Evolutionary conservation across 2,888 invertebrate genomes (phyloP).

Genomic region (Drosophila hamatofila): DNA sequence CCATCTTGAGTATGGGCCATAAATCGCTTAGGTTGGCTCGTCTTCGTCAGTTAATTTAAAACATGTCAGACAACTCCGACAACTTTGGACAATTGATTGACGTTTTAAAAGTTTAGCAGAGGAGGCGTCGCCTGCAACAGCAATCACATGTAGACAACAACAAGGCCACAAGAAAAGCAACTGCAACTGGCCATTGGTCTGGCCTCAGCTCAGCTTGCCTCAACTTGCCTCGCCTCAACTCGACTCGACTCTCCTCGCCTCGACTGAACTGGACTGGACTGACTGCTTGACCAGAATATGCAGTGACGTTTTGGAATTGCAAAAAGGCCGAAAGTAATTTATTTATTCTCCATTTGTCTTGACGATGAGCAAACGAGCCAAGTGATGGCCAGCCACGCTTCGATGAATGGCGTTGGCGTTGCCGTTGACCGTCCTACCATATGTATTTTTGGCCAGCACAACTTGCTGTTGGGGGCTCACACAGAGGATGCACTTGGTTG

Average conservation of each 20-base stretch:
- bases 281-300: constrained; percentile 65
- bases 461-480: constrained; percentile 1
- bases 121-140: constrained; percentile 73
- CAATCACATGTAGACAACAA: constrained; percentile 36
- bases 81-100: constrained; percentile 84
- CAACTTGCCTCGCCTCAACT: neutral
- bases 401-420: constrained; percentile 70
- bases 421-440: constrained; percentile 28
- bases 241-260: neutral
- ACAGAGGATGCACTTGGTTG: constrained; percentile 27
- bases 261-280: constrained; percentile 12
- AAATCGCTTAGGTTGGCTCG: constrained; percentile 81
- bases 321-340: constrained; percentile 81
- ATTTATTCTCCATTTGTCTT: constrained; percentile 82
- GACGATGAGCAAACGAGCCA: constrained; percentile 81
- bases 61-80: constrained; percentile 84
- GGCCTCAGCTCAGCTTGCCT: neutral
- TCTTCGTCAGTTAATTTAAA: constrained; percentile 85
- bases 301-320: constrained; percentile 77
- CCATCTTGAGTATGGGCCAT: constrained; percentile 82
- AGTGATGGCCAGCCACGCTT: constrained; percentile 76
- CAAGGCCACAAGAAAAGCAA: constrained; percentile 59
- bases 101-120: constrained; percentile 83
- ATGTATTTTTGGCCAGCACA: constrained; percentile 16
- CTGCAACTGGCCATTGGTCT: constrained; percentile 51